Percentiles rank a stretch among this genome's conserved stretches.
These are phyloP conservation scores for Habropoda laboriosa DNA, from an alignment of 1,140 invertebrate species.

Conservation along the genomic window DNA sequence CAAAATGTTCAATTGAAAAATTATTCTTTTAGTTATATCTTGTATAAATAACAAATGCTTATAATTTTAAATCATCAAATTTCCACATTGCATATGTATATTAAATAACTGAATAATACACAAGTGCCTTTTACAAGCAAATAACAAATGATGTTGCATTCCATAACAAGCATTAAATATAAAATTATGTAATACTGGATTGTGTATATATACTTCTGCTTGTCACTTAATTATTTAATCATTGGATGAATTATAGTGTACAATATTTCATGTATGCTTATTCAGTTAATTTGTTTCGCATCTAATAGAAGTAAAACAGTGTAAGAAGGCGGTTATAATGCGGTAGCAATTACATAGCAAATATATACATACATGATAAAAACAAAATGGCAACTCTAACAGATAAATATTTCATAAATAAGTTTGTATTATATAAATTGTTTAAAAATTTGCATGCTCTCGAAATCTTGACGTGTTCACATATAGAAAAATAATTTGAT, in stretches of 20 bases:
- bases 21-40: not conserved
- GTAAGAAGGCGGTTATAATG: not conserved
- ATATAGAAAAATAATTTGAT: slow-evolving; percentile 51
- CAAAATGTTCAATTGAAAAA: slow-evolving; percentile 1
- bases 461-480: slow-evolving; percentile 2
- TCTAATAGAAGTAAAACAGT: slow-evolving; percentile 13
- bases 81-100: not conserved
- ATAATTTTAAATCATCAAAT: not conserved
- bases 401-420: slow-evolving; percentile 21
- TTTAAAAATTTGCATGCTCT: slow-evolving; percentile 24
- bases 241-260: not conserved
- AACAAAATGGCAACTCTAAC: slow-evolving; percentile 24
- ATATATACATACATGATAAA: slow-evolving; percentile 28
- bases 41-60: slow-evolving; percentile 29
- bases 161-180: slow-evolving; percentile 23
- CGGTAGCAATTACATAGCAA: slow-evolving; percentile 19
- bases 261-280: slow-evolving; percentile 1
- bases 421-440: slow-evolving; percentile 1
- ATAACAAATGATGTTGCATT: slow-evolving; percentile 33
- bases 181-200: slow-evolving; percentile 23
- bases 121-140: slow-evolving; percentile 12
- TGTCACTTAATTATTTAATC: slow-evolving; percentile 15
- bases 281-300: slow-evolving; percentile 16
- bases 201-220: slow-evolving; percentile 4
- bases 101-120: slow-evolving; percentile 18